Evolutionary conservation across 2,113 vertebrate genomes (phyloP).

Genomic region (Parus major): DNA sequence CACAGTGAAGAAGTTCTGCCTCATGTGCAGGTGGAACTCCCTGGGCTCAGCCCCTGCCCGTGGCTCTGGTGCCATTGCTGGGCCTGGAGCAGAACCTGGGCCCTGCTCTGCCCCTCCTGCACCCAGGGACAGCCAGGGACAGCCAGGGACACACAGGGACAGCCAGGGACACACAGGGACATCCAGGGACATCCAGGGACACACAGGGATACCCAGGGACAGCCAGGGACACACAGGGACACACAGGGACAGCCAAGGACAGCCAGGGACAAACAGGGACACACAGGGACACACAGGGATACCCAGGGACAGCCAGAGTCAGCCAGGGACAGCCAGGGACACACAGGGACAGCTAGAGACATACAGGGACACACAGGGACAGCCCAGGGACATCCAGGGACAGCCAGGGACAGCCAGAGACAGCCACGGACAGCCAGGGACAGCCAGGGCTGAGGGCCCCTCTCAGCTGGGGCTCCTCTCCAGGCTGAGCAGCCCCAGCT

Average conservation of each 20-base stretch:
- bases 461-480: not conserved
- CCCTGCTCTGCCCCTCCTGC: not conserved
- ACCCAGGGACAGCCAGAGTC: not conserved
- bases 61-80: not conserved
- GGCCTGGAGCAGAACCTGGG: not conserved
- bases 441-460: not conserved
- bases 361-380: not conserved
- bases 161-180: not conserved
- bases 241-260: not conserved
- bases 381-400: not conserved
- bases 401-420: not conserved
- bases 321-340: not conserved
- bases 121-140: not conserved
- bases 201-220: not conserved
- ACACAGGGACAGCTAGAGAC: not conserved
- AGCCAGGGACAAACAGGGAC: not conserved
- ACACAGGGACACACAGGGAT: not conserved
- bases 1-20: not conserved
- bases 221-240: not conserved
- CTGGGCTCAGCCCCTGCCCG: not conserved
- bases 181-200: not conserved
- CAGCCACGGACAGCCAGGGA: not conserved
- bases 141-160: not conserved
- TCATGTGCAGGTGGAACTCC: not conserved
- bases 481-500: not conserved